Evolutionary conservation across 2,797 vertebrate genomes (phyloP).

Genomic region (Oryzias sinensis): DNA sequence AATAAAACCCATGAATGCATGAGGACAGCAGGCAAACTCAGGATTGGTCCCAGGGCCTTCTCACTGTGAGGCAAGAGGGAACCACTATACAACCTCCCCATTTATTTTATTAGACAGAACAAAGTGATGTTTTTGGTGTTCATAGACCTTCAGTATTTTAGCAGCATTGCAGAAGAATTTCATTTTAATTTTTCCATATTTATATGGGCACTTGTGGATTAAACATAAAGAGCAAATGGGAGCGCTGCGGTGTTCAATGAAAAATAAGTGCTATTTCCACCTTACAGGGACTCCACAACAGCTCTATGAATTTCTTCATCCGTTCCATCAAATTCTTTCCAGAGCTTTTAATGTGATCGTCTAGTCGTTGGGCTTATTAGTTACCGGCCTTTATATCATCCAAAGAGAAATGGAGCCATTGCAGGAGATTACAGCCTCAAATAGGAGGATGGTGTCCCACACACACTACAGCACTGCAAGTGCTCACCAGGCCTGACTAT

Average conservation of each 20-base stretch:
- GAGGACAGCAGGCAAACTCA: no score
- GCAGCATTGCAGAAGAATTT: neutral
- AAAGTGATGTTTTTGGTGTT: no score
- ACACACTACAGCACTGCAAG: constrained; percentile 5
- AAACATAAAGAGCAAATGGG: constrained; percentile 1
- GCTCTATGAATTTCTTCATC: no score
- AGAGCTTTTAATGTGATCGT: constrained; percentile 16
- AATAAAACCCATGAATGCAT: no score
- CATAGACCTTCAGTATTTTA: constrained; percentile 21
- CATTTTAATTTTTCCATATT: constrained; percentile 9
- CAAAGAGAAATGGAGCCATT: no score
- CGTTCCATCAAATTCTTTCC: constrained; percentile 29
- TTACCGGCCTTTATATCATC: no score
- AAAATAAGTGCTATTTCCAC: constrained; percentile 2
- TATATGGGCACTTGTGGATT: constrained; percentile 5
- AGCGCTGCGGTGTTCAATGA: constrained; percentile 10
- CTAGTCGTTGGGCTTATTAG: no score
- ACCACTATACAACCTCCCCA: no score
- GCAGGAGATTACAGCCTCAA: neutral
- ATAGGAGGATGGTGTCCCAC: neutral
- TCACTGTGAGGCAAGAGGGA: no score
- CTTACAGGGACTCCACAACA: no score
- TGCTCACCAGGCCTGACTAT: constrained; percentile 21
- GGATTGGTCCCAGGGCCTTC: no score
- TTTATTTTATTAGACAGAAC: no score